Percentiles rank a stretch among this genome's conserved stretches.
phyloP scores from a whole-genome alignment of 2,888 invertebrate species.

The Trissoscelio sp. region DNA sequence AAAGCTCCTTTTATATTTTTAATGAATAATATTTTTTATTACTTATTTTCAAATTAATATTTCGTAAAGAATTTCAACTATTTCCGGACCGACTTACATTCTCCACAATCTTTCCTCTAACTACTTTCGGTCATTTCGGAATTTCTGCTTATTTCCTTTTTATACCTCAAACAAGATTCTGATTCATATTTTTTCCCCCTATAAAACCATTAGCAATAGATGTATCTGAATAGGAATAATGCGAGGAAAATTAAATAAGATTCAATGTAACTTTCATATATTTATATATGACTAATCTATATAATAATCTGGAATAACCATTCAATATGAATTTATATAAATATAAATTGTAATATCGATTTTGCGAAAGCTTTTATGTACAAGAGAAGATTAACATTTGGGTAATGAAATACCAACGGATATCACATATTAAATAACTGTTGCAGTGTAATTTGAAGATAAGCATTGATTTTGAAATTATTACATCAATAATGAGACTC shows the following conservation, averaged over 20 bases:
- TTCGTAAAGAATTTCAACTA: no score
- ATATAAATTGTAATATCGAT: not conserved
- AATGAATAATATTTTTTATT: no score
- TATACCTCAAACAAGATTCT: not conserved
- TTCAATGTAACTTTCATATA: not conserved
- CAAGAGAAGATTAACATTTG: conserved; percentile 3
- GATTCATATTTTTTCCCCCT: not conserved
- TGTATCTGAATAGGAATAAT: no score
- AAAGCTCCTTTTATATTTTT: no score
- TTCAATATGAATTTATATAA: not conserved
- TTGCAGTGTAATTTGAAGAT: conserved; percentile 15
- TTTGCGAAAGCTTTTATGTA: not conserved
- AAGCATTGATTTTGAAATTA: conserved; percentile 29
- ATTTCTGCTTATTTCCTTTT: not conserved
- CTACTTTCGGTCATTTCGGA: not conserved
- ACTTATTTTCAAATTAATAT: no score
- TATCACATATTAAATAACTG: conserved; percentile 21
- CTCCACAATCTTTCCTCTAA: not conserved
- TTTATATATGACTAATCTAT: not conserved
- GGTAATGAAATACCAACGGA: conserved; percentile 11
- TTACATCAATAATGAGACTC: conserved; percentile 10
- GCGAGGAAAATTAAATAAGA: not conserved
- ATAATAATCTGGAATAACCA: not conserved
- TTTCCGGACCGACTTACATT: not conserved
- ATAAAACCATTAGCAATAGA: not conserved